Evolutionary conservation across 92 coral and sea anemone genomes (phyloP), one percentile per base, ranked within the genome.

Genomic region (Desmophyllum pertusum): DNA sequence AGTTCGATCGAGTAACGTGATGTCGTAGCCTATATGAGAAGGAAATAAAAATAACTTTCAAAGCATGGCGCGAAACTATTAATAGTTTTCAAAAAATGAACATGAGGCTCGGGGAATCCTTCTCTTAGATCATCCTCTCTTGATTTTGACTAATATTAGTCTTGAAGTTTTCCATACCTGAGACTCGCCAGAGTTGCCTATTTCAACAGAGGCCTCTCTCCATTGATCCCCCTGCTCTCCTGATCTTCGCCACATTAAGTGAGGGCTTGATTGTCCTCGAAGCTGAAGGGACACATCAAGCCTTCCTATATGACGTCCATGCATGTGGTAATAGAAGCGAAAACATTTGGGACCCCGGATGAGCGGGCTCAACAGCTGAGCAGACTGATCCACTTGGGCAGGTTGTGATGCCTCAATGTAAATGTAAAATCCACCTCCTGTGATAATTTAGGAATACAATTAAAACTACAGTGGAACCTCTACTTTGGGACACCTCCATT

Each of bases 271-370:
- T 7, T 23, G 51, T 6, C 30, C 51, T 6, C 21, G 35, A 33
- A 14, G 15, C 4, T 39, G 40, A 18, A 81, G 19, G 2, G 19
- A 68, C 36, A 81, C 78, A 37, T 25, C 41, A 57, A 81, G 75
- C 0, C 52, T 81, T 39, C 78, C 85, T 2, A 70, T 81, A 72
- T 81, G 79, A 27, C 27, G 0, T 15, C 85, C 85, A 71, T 81
- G 35, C 78, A 81, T 81, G 40, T 81, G 85, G 33, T 81, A 81
- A 57, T 21, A 81, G 48, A 81, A 70, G 41, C 51, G 77, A 37
- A 81, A 36, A 72, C 85, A 81, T 52, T 59, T 70, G 6, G 78
- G 85, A 29, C 85, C 79, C 36, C 36, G 37, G 14, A 81, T 52
- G 29, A 70, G 50, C 0, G 85, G 85, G 30, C 85, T 81, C 50